Percentiles rank a stretch among this genome's conserved stretches.
Conservation (phyloP, 2,888 invertebrate genomes). For the Luffia ferchaultella region DNA sequence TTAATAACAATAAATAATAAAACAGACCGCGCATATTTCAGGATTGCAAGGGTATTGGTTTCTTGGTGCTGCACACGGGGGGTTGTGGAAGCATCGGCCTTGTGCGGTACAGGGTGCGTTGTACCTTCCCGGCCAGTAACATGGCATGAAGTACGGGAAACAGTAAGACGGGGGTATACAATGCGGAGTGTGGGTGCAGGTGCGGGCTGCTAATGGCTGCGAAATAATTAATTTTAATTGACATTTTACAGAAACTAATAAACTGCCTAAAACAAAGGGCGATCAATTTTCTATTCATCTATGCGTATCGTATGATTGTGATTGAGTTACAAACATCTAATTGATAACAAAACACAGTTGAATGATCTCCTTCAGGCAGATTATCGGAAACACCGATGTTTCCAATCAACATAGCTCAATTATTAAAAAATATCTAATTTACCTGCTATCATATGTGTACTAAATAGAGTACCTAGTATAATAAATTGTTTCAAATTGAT, state of each 20-base stretch:
- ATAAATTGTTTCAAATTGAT: not conserved
- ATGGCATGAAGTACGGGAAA: slow-evolving; percentile 51
- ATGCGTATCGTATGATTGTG: no score
- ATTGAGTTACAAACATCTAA: not conserved
- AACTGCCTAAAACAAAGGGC: no score
- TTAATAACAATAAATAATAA: no score
- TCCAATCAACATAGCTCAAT: no score
- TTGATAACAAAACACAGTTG: not conserved
- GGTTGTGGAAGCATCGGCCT: slow-evolving; percentile 45
- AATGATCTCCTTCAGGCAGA: no score
- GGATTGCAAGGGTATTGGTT: not conserved
- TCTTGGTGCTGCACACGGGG: slow-evolving; percentile 38
- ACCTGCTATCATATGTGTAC: no score
- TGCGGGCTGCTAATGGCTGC: slow-evolving; percentile 38
- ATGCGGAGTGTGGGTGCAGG: slow-evolving; percentile 39
- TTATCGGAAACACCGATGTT: no score
- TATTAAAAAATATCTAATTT: no score
- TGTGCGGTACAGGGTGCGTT: slow-evolving; percentile 43
- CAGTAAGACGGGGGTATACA: slow-evolving; percentile 42
- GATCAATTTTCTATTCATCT: no score
- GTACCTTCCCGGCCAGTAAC: slow-evolving; percentile 45
- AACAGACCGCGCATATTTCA: not conserved
- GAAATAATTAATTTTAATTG: not conserved
- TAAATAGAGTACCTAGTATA: not conserved
- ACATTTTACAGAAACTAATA: not conserved